These are phyloP conservation scores for Machaerirhynchus nigripectus DNA, from an alignment of 2,113 vertebrate species.

Conservation along the genomic window DNA sequence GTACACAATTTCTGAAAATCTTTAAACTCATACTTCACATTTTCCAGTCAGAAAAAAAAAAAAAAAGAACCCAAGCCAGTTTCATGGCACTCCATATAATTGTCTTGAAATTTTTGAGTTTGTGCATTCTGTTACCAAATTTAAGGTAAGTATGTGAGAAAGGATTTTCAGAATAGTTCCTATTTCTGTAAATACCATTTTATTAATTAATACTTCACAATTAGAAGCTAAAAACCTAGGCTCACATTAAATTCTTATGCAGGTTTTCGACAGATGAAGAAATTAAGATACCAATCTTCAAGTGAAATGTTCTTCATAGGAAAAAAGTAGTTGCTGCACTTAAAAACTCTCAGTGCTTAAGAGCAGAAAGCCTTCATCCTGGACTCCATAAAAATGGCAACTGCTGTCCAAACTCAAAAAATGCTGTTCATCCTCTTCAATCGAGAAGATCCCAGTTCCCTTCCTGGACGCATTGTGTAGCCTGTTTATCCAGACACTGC, in stretches of 20 bases:
- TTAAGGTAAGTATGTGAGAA: neutral
- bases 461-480: accelerated
- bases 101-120: neutral
- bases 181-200: neutral
- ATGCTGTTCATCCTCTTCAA: neutral
- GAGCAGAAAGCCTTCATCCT: neutral
- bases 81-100: neutral
- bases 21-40: neutral
- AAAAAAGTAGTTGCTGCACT: neutral
- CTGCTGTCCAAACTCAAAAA: neutral
- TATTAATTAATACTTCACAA: neutral
- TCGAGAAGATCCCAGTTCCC: neutral
- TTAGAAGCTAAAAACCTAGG: neutral
- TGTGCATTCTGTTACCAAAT: neutral
- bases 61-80: neutral
- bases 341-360: neutral
- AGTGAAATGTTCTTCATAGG: neutral
- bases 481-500: neutral
- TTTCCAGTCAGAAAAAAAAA: neutral
- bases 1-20: neutral
- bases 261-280: neutral
- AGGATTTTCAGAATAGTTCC: neutral
- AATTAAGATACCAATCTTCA: neutral
- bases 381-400: neutral
- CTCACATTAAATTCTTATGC: neutral